A percentile compares a stretch with the other conserved stretches of the same genome.
These are phyloP conservation scores for Crotalus viridis DNA, from an alignment of 2,113 vertebrate genomes.

Conservation along the genomic window DNA sequence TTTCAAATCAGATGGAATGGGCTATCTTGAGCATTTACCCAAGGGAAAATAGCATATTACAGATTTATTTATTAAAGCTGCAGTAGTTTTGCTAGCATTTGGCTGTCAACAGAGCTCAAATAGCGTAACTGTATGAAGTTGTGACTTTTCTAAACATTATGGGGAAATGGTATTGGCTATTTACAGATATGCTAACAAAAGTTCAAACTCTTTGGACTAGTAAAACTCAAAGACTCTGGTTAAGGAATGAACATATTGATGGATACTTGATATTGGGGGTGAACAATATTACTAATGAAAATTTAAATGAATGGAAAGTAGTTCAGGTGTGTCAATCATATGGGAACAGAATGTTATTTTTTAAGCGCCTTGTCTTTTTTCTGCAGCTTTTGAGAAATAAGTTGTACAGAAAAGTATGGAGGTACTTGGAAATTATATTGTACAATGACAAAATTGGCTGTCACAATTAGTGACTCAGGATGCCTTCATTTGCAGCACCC, in stretches of 20 bases:
- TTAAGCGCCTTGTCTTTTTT: neutral
- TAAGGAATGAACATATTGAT: constrained; percentile 57
- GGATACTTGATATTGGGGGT: constrained; percentile 49
- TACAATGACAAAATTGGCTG: neutral
- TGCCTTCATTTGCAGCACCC: neutral
- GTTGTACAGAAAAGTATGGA: too few relatives aligned
- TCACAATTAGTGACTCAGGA: neutral
- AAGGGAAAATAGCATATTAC: constrained; percentile 43
- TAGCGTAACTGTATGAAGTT: constrained; percentile 48
- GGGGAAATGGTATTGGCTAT: constrained; percentile 57
- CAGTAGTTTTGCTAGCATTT: constrained; percentile 46
- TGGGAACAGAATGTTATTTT: constrained; percentile 13
- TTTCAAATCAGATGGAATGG: constrained; percentile 59
- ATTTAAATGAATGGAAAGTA: constrained; percentile 28
- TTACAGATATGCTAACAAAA: constrained; percentile 62
- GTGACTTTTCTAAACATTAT: constrained; percentile 45
- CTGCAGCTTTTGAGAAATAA: neutral
- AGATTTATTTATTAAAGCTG: constrained; percentile 65
- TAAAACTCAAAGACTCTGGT: constrained; percentile 59
- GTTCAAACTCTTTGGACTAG: constrained; percentile 54
- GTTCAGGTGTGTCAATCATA: constrained; percentile 31
- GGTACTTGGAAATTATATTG: neutral
- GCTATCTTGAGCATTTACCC: constrained; percentile 47
- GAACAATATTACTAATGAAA: constrained; percentile 27
- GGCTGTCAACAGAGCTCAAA: constrained; percentile 46